Conservation (phyloP, 2,113 vertebrate species). For the Podarcis muralis region DNA sequence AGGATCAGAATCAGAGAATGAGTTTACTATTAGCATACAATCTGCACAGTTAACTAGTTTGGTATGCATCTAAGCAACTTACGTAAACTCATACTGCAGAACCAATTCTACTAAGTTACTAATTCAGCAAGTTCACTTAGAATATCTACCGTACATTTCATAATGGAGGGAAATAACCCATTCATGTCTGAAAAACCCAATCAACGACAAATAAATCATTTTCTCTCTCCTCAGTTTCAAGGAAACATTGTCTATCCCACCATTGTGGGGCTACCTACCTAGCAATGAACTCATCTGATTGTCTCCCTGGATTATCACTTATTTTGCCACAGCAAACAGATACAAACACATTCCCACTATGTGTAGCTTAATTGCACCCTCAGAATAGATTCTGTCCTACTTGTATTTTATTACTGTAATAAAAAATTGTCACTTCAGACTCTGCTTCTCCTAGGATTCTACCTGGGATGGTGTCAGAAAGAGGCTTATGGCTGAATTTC, state of each 20-base stretch:
- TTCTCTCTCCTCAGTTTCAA: neutral
- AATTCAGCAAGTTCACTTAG: neutral
- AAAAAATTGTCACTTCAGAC: neutral
- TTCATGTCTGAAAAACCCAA: neutral
- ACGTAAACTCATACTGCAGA: too few species aligned
- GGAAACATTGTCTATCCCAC: neutral
- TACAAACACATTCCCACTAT: neutral
- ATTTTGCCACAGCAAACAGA: neutral
- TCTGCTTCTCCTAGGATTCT: neutral
- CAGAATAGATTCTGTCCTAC: neutral
- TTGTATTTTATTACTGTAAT: neutral
- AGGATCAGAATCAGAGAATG: too few species aligned
- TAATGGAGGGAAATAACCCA: too few species aligned
- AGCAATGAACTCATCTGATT: neutral
- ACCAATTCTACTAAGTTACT: too few species aligned
- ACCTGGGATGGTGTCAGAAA: neutral
- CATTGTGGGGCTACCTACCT: neutral
- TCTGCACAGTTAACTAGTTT: too few species aligned
- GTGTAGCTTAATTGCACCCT: neutral
- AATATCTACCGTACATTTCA: neutral
- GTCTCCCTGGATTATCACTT: neutral
- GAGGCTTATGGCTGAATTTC: neutral
- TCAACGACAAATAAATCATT: neutral
- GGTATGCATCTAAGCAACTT: too few species aligned
- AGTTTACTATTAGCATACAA: too few species aligned